Base-by-base conservation (phyloP, 2,113 vertebrate genomes). In the Anoura caudifer region DNA sequence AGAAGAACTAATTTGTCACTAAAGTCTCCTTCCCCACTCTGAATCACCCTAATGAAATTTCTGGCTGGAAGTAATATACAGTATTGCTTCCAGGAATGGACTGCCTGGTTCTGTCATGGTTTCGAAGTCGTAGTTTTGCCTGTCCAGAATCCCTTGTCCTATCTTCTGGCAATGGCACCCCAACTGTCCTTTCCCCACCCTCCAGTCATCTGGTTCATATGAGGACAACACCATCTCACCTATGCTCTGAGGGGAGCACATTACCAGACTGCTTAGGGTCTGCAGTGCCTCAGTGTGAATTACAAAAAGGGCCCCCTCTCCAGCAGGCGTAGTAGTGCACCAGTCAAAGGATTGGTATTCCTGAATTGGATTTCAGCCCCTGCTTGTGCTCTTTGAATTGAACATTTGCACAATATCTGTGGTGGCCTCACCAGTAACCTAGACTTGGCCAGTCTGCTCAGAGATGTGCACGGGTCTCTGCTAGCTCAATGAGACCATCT, bases 41-140 rank as follows among this genome's bases (percentile, higher is more conserved):
- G 69, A 96, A 38, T 38, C 56, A 88, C 72, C 90, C n/a, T 92
- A 97, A 94, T 95, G 77, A 81, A 77, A 92, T 96, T 97, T 97
- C 88, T 97, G 81, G 38, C 85, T 97, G 52, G 50, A 33, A 94
- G 15, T 88, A 83, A 93, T 3, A 0, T 41, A 38, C 45, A 45
- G 0, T 41, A 54, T 54, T 67, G 59, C 45, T 96, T 97, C 85
- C 95, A 95, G 93, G 82, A 97, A 97, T 54, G 47, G 47, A 69
- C 76, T 83, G 56, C 67, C 31, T 43, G 5, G 15, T 47, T 94
- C 69, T 86, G 31, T 70, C 56, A n/a, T 41, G 41, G 54, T 87
- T 94, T 63, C 20, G 77, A 91, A 82, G 50, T 33, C n/a, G 5
- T 26, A 59, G 50, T 73, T 88, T 90, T 95, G 24, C 45, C 14